A percentile compares a stretch with the other conserved stretches of the same genome.
Conservation (phyloP, 2,797 vertebrate genomes). For the Parauchenoglanis ngamensis region DNA sequence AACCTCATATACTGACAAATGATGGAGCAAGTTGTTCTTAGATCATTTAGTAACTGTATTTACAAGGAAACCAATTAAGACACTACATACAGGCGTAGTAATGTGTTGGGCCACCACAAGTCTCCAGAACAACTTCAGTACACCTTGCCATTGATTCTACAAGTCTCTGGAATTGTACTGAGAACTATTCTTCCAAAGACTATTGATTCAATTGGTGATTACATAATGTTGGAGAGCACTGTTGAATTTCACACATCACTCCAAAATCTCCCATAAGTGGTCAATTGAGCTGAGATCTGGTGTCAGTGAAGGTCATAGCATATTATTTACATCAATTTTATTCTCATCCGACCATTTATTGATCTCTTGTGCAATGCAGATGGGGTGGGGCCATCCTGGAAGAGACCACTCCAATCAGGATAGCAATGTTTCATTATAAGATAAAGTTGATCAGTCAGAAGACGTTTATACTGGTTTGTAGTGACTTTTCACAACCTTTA, state of each 20-base stretch:
- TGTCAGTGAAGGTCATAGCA: conserved; percentile 6
- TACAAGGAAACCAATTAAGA: background rate
- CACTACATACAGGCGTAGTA: background rate
- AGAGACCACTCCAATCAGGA: background rate
- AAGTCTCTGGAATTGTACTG: background rate
- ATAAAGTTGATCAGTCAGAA: background rate
- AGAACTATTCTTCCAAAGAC: background rate
- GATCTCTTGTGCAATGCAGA: background rate
- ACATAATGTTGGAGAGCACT: background rate
- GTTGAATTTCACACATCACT: background rate
- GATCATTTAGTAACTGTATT: background rate
- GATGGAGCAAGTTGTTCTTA: background rate
- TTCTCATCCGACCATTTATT: background rate
- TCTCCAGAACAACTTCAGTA: background rate
- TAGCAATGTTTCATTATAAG: background rate
- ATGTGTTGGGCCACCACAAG: background rate
- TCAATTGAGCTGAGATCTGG: background rate
- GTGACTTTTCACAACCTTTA: background rate
- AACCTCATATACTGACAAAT: background rate
- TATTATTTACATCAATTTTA: background rate
- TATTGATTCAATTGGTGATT: background rate
- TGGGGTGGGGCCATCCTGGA: background rate
- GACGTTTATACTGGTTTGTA: background rate
- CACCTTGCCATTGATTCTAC: background rate
- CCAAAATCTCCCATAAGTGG: background rate